Percentiles rank a stretch among this genome's conserved stretches.
Conservation (phyloP, 2,113 vertebrate species). For the Cyanistes caeruleus region DNA sequence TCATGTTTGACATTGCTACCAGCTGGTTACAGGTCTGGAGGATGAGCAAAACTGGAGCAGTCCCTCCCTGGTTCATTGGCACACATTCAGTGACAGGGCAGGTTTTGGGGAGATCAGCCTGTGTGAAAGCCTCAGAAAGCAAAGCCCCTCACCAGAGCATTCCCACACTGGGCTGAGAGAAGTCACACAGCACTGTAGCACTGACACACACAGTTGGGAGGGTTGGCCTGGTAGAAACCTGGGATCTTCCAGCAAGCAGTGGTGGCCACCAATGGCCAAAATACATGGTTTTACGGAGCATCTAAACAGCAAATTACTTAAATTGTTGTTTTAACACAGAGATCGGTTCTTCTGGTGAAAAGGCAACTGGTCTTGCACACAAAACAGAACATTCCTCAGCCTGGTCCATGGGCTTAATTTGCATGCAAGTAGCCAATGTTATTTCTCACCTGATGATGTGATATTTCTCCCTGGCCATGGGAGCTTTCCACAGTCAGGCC, state of each 20-base stretch:
- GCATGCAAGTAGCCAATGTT: neutral
- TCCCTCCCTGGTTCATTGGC: neutral
- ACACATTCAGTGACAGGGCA: fast-evolving
- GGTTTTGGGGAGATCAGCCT: neutral
- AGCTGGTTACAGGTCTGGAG: conserved; percentile 27
- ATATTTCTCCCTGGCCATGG: neutral
- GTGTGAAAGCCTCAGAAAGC: neutral
- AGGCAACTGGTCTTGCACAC: neutral
- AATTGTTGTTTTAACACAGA: neutral
- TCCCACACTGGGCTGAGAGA: fast-evolving
- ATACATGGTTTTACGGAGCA: neutral
- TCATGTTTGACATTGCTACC: neutral
- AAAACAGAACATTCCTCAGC: neutral
- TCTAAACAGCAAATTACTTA: neutral
- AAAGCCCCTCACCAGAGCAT: neutral
- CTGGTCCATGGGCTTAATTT: neutral
- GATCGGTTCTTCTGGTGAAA: neutral
- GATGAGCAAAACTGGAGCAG: neutral
- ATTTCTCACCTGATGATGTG: neutral
- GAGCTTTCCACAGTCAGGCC: neutral
- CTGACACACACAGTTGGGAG: neutral
- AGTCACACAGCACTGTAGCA: neutral
- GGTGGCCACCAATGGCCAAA: neutral
- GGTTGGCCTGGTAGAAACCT: neutral
- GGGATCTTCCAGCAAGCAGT: neutral